Conservation (phyloP, 2,888 invertebrate species). For the Matsumyia berberina region DNA sequence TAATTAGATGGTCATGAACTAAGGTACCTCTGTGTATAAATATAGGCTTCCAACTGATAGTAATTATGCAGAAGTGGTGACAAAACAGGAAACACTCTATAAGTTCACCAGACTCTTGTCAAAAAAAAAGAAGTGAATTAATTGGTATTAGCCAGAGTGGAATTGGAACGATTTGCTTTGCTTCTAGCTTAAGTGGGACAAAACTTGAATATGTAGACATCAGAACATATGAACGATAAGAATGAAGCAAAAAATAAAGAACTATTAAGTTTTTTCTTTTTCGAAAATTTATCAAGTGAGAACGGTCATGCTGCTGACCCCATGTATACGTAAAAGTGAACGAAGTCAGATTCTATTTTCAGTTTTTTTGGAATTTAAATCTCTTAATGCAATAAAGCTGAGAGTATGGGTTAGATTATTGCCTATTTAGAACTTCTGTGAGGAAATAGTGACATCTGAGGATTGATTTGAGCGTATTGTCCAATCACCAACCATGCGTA, state of each 20-base stretch:
- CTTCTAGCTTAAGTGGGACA: slow-evolving; percentile 40
- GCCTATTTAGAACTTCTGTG: neutral
- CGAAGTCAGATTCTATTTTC: slow-evolving; percentile 45
- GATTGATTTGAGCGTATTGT: neutral
- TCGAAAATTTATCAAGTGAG: slow-evolving; percentile 48
- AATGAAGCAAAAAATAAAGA: slow-evolving; percentile 35
- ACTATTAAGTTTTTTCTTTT: slow-evolving; percentile 14
- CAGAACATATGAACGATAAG: slow-evolving; percentile 51
- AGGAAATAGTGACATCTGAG: neutral
- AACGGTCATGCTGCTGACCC: slow-evolving; percentile 61
- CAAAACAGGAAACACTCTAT: slow-evolving; percentile 63
- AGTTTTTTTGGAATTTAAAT: slow-evolving; percentile 41
- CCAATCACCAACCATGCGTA: no score
- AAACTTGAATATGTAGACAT: slow-evolving; percentile 16
- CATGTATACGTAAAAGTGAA: slow-evolving; percentile 18
- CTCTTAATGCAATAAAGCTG: slow-evolving; percentile 10
- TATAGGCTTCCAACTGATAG: slow-evolving; percentile 28
- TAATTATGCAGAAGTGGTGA: slow-evolving; percentile 34
- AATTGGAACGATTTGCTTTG: slow-evolving; percentile 22
- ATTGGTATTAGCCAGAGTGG: slow-evolving; percentile 13
- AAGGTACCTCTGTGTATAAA: slow-evolving; percentile 28
- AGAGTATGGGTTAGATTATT: neutral
- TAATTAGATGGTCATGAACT: slow-evolving; percentile 39
- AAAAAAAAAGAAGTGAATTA: slow-evolving; percentile 33
- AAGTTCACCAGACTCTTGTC: slow-evolving; percentile 54